Base-by-base conservation (phyloP, 1,140 invertebrate species). In the Bombus turneri region DNA sequence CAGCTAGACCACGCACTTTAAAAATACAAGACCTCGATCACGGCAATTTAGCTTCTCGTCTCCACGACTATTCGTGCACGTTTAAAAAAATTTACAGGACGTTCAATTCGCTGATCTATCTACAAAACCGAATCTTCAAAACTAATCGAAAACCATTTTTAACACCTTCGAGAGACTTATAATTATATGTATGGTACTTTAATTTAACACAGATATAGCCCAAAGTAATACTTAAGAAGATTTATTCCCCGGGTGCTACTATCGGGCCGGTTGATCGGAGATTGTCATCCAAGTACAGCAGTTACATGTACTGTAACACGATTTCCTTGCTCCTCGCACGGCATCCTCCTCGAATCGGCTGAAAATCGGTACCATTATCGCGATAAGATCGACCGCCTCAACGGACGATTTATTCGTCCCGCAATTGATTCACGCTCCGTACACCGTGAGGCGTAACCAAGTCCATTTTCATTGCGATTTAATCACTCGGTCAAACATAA, bases 401-500 rank as follows among this genome's bases (percentile, higher is more conserved):
- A 10, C 68, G 34, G n/a, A 41, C 47, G 68, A 81, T 81, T 81
- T 81, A 81, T 81, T 59, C 68, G 34, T 9, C 13, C 15, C 43
- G 31, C 59, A 47, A 68, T 77, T 68, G 62, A 53, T 77, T 43
- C 73, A 47, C 73, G 53, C 71, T 28, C 41, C n/a, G 62, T 31
- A 31, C 13, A 66, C 37, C 74, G 28, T 18, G 47, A 59, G 74
- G 43, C 37, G 64, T 47, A 41, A 47, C 81, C 75, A 15, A 72
- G 53, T 37, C 68, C 66, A 69, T 69, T 80, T 71, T 73, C 76
- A 85, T 62, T 80, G 68, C 59, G 68, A 85, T 85, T 80, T 85
- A 85, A 85, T 85, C 83, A 80, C 68, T 47, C 43, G 68, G 68
- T 80, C 76, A 80, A 85, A 85, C 57, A 79, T 39, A 62, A 85